phyloP scores from a whole-genome alignment of 2,888 invertebrate species.

The Pantelozetes paolii region DNA sequence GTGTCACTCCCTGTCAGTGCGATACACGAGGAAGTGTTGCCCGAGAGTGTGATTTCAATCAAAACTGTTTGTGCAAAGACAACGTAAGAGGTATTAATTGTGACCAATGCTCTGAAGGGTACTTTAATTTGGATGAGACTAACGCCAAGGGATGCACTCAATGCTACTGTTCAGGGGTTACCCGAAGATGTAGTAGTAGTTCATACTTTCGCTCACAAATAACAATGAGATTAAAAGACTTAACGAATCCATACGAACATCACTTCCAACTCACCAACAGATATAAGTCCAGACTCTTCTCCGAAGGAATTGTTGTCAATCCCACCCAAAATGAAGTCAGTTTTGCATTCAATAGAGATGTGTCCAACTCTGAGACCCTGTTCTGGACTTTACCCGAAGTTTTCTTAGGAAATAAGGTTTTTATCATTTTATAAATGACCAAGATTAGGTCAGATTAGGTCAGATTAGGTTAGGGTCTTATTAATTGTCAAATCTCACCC shows the following conservation, averaged over 20 bases:
- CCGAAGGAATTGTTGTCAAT: constrained; percentile 53
- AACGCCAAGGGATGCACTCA: constrained; percentile 74
- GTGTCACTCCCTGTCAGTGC: constrained; percentile 59
- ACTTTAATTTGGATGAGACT: constrained; percentile 67
- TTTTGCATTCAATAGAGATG: constrained; percentile 51
- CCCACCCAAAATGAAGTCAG: constrained; percentile 54
- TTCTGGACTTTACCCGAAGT: constrained; percentile 72
- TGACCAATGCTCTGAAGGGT: constrained; percentile 70
- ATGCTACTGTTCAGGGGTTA: constrained; percentile 83
- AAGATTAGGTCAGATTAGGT: not conserved
- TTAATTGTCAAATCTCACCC: constrained; percentile 46
- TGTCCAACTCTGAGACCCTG: constrained; percentile 53
- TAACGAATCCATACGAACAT: constrained; percentile 50
- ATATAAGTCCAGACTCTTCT: constrained; percentile 51
- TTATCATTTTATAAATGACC: constrained; percentile 50
- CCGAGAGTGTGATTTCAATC: constrained; percentile 56
- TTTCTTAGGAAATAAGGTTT: constrained; percentile 60
- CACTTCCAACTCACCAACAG: constrained; percentile 53
- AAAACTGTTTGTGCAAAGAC: constrained; percentile 54
- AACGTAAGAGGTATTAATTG: constrained; percentile 76
- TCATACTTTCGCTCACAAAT: constrained; percentile 64
- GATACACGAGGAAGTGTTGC: constrained; percentile 61
- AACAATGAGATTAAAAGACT: constrained; percentile 59
- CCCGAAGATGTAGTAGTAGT: constrained; percentile 66
- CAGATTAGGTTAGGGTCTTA: too few species aligned